A percentile compares a stretch with the other conserved stretches of the same genome.
Conservation (phyloP, 1,140 invertebrate species). For the Pachypeltis micranthus region DNA sequence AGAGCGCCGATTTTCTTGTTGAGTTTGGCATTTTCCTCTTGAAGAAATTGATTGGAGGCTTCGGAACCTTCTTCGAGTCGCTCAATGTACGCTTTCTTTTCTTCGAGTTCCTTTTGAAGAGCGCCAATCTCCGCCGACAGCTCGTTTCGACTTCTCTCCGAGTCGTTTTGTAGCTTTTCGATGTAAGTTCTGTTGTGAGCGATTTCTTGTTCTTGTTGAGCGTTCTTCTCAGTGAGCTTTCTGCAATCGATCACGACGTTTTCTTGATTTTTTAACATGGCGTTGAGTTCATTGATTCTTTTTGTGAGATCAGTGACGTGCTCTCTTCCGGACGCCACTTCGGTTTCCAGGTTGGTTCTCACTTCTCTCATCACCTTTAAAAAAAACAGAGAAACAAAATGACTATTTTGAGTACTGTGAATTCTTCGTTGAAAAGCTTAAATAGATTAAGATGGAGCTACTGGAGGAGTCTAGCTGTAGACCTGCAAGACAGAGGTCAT, state of each 20-base stretch:
- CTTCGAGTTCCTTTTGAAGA: neutral
- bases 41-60: neutral
- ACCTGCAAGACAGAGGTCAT: too few relatives aligned
- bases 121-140: neutral
- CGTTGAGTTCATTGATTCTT: conserved; percentile 13
- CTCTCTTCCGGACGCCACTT: conserved; percentile 10
- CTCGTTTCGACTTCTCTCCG: neutral
- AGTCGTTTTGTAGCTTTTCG: conserved; percentile 5
- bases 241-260: conserved; percentile 21
- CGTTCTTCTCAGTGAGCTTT: conserved; percentile 15
- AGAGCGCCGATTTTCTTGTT: conserved; percentile 6
- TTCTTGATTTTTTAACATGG: conserved; percentile 19
- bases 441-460: too few relatives aligned
- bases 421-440: too few relatives aligned
- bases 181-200: conserved; percentile 10
- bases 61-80: conserved; percentile 3
- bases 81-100: neutral
- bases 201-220: conserved; percentile 2
- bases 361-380: conserved; percentile 17
- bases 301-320: conserved; percentile 5
- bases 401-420: too few relatives aligned
- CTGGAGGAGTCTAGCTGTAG: too few relatives aligned
- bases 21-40: conserved; percentile 16
- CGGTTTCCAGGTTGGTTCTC: conserved; percentile 21
- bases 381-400: neutral